Evolutionary conservation across 1,140 invertebrate species (phyloP), one percentile per base, ranked within the genome.

Genomic region (Acarapis woodi): DNA sequence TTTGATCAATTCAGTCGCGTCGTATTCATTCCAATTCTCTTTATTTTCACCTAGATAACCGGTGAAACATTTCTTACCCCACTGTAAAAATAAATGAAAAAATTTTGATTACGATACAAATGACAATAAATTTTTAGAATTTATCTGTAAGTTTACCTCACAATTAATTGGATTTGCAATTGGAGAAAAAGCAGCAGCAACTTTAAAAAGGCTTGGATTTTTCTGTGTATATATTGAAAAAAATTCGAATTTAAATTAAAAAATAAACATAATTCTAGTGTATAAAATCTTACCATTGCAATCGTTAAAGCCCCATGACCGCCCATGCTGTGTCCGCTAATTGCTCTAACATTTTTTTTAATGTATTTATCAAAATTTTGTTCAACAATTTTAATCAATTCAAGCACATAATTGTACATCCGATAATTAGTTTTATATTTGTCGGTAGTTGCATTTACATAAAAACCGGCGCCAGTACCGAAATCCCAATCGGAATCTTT

Each of bases 371-470:
- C n/a, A 18, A 48, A 48, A 29, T 48, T 45, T 24, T 35, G 15
- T 22, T 40, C 42, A 21, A 48, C 31, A 10, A 48, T 34, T 22
- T 35, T 22, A 10, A 38, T 32, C 35, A 50, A 38, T 25, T 97
- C 90, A 6, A 78, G 83, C n/a, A 97, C 59, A 50, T 97, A 97
- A 31, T 74, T 80, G 48, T 72, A 94, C 90, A 97, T 97, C 49
- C 71, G 67, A 47, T 93, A 97, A 58, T 97, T 71, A 35, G 68
- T 71, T 26, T 72, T 72, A 85, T 87, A 99, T 37, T 82, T 80
- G 21, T 76, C 71, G 47, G 71, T 58, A 1, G 71, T 73, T 3
- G 88, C 83, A 62, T 97, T 74, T 0, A 97, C 59, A 57, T 97
- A 97, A 55, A 93, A 96, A 2, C 87, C 82, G 45, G 90, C 88